Evolutionary conservation across 2,113 vertebrate species (phyloP), one percentile per base, ranked within the genome.

Genomic region (Cavia porcellus): DNA sequence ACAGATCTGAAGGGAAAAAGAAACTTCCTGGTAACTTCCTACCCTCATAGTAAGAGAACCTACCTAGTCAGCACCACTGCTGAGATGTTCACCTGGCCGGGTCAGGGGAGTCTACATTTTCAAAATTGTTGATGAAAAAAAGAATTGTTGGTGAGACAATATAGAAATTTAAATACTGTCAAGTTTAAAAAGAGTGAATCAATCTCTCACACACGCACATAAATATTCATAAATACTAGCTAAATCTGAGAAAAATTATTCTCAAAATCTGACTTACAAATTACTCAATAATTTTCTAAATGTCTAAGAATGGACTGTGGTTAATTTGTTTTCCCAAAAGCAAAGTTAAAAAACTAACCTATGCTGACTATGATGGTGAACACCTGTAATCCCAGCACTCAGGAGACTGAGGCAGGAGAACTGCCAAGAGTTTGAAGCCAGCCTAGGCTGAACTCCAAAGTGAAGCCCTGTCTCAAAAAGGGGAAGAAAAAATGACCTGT

Each of bases 221-320:
- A 72, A 7, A 55, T 55, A 83, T 14, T 72, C 68, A 72, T 72
- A 66, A 89, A 77, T 66, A 85, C 52, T n/a, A 59, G 59, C 59
- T 47, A 57, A 85, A 1, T 95, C n/a, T 85, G 38, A 30, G 50
- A 47, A 85, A 75, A 90, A 68, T n/a, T 77, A 85, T 55, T 77
- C 32, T 74, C 38, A n/a, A 95, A 94, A 84, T 75, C 30, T 68
- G 45, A 13, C 68, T 85, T 77, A 85, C n/a, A 47, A 95, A 90
- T 79, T 84, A 90, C 30, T 94, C 30, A 84, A 66, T 75, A 77
- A 70, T 87, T 15, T 55, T 55, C 74, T 50, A 20, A 22, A 87
- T 68, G 62, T 59, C 75, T 59, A 22, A 38, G 80, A 93, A 87
- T 57, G 13, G n/a, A 89, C 50, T 64, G 84, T n/a, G 57, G 14